These are phyloP conservation scores for Gavialis gangeticus DNA, from an alignment of 2,113 vertebrate species.

Conservation along the genomic window DNA sequence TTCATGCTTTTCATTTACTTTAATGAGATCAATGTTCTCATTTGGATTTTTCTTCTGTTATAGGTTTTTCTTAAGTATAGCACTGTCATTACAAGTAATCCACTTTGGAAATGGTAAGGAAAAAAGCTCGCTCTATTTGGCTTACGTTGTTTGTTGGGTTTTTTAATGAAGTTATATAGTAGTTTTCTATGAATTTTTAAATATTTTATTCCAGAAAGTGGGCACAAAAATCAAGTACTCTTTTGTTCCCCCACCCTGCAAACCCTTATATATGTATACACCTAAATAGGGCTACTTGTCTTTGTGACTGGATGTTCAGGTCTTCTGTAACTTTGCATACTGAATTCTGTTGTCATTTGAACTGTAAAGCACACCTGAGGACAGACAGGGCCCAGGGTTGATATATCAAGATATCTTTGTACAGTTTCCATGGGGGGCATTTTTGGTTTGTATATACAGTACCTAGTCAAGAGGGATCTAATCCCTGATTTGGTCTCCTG, in stretches of 20 bases:
- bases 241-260: neutral
- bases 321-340: neutral
- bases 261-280: neutral
- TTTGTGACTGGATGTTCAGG: neutral
- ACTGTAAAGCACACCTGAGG: neutral
- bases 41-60: neutral
- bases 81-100: neutral
- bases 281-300: neutral
- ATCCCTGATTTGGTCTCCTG: neutral
- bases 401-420: neutral
- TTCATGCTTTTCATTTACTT: neutral
- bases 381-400: neutral
- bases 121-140: neutral
- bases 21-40: neutral
- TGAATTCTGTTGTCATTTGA: neutral
- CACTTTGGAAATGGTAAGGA: neutral
- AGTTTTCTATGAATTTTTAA: neutral
- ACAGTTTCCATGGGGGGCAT: neutral
- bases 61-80: neutral
- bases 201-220: neutral
- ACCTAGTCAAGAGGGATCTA: neutral
- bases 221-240: neutral
- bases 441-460: neutral
- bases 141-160: neutral
- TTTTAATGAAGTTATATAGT: neutral